Base-by-base conservation (phyloP, 2,113 vertebrate species). In the Taxidea taxus region DNA sequence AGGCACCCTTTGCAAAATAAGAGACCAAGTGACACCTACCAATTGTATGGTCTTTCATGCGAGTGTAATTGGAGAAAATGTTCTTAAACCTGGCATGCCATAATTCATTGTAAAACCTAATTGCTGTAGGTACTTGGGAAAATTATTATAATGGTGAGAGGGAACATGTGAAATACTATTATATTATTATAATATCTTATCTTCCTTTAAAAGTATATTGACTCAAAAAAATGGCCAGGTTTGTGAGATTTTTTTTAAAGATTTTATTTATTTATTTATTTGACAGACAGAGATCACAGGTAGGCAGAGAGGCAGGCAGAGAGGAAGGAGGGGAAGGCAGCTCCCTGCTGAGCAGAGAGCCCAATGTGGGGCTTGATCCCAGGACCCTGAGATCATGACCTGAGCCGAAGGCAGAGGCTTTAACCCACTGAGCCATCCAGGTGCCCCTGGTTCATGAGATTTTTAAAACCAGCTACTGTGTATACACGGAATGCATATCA, bases 1-100 rank as follows among this genome's bases (percentile, higher is more conserved):
- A 90, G 97, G 98, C 98, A 98, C 88, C 98, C 98, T 97, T 98
- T 99, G 98, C 98, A 98, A 99, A 99, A 99, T 97, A 98, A 64
- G 96, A 98, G 92, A 97, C 54, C 62, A 93, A 97, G 91, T 87
- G 78, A 75, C 93, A 56, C 75, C 83, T 97, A 90, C 87, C 39
- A 31, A 56, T 90, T 1, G 23, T 31, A 16, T 13, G 70, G 77
- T 88, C 82, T 94, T 94, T 97, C 77, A 31, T 95, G 74, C 58
- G 0, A 0, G 4, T 74, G 91, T 68, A 78, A 39, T 37, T 95
- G 86, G 84, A 84, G 66, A 97, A 97, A 95, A 94, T 89, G 83
- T 92, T 15, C 81, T 94, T 7, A 87, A 93, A 86, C 94, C 42
- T 68, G 23, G 93, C 93, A 97, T 96, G 72, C 31, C 75, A 44